Percentiles rank a stretch among this genome's conserved stretches.
Conservation (phyloP, 2,888 invertebrate species). For the Chironomus riparius region DNA sequence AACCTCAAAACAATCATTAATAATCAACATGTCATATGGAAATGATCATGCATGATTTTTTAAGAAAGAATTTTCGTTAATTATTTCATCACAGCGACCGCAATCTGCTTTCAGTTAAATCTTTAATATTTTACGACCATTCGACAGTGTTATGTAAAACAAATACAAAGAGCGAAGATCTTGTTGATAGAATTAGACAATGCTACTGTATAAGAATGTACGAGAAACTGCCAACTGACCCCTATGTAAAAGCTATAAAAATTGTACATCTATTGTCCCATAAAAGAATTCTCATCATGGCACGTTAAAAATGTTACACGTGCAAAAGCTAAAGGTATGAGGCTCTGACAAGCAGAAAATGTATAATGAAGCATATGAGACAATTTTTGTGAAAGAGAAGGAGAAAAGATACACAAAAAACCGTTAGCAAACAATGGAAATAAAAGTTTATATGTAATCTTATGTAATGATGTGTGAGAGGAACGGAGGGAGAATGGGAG, state of each 20-base stretch:
- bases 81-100: slow-evolving; percentile 3
- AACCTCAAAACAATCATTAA: background rate
- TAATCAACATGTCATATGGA: slow-evolving; percentile 9
- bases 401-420: background rate
- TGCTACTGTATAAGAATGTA: background rate
- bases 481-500: background rate
- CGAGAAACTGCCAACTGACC: slow-evolving; percentile 4
- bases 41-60: slow-evolving; percentile 18
- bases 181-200: background rate
- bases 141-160: slow-evolving; percentile 13
- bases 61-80: background rate
- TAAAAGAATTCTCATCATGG: background rate
- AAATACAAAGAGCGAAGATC: slow-evolving; percentile 3
- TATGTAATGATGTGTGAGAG: background rate
- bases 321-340: slow-evolving; percentile 21
- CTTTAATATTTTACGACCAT: background rate
- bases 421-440: slow-evolving; percentile 22
- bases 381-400: too few species aligned
- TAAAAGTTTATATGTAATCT: background rate
- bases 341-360: background rate
- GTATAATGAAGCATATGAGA: too few species aligned
- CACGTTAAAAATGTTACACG: slow-evolving; percentile 22
- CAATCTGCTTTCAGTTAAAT: background rate
- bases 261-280: slow-evolving; percentile 8
- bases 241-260: background rate